Percentiles rank a stretch among this genome's conserved stretches.
Evolutionary conservation across 2,113 vertebrate species (phyloP).

Genomic region (Hippocampus zosterae): DNA sequence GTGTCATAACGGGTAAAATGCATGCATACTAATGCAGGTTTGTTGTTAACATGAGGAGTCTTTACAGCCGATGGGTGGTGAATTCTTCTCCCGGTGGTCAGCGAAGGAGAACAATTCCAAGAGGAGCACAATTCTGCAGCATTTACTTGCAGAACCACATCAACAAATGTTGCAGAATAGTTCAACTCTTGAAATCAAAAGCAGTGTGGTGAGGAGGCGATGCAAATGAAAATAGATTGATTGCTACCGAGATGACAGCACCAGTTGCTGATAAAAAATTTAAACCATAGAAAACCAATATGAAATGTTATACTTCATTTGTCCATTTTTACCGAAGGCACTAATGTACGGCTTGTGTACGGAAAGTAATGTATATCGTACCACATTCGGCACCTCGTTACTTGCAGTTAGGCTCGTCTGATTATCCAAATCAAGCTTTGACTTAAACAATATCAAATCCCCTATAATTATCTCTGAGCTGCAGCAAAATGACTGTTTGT

Average conservation of each 20-base stretch:
- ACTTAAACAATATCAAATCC: neutral
- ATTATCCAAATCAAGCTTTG: neutral
- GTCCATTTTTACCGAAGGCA: neutral
- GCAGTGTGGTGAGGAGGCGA: slow-evolving; percentile 59
- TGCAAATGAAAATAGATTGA: slow-evolving; percentile 57
- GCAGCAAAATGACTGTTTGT: slow-evolving; percentile 6
- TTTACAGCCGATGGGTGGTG: slow-evolving; percentile 47
- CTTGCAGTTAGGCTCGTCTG: neutral
- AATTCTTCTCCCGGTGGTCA: slow-evolving; percentile 51
- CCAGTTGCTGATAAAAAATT: neutral
- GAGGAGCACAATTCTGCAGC: slow-evolving; percentile 77
- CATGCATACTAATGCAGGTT: neutral
- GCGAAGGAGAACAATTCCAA: slow-evolving; percentile 74
- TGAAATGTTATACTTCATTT: neutral
- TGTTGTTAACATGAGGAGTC: neutral
- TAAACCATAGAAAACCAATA: neutral
- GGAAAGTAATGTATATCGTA: too few species aligned
- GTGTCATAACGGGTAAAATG: neutral
- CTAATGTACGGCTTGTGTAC: neutral
- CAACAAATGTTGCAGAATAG: slow-evolving; percentile 80
- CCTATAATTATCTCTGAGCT: slow-evolving; percentile 3
- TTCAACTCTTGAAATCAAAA: slow-evolving; percentile 77
- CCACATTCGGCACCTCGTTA: neutral
- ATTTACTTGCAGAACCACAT: slow-evolving; percentile 76
- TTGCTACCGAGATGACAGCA: neutral